Percentiles rank a stretch among this genome's conserved stretches.
These are phyloP conservation scores for Psylliodes chrysocephalus DNA, from an alignment of 2,888 invertebrate species.

Conservation along the genomic window DNA sequence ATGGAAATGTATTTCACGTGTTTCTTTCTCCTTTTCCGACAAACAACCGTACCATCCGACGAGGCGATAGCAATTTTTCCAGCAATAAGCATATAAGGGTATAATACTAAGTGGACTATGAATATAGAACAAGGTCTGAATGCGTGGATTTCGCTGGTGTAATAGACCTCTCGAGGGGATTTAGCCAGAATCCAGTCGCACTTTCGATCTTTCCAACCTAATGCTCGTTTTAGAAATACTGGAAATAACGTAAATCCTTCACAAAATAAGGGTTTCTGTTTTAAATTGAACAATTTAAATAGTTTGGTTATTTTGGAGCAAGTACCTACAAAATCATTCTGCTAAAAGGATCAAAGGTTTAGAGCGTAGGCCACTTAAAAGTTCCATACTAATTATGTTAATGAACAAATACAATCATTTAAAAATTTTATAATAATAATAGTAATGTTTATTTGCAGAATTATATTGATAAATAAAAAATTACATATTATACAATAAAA, in stretches of 20 bases:
- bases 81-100: slow-evolving; percentile 6
- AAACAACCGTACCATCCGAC: slow-evolving; percentile 11
- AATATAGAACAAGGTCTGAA: slow-evolving; percentile 1
- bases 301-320: no score
- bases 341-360: no score
- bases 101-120: slow-evolving; percentile 12
- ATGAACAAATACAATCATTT: no score
- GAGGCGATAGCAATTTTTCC: slow-evolving; percentile 11
- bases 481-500: no score
- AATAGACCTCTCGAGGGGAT: neutral
- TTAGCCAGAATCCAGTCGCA: neutral
- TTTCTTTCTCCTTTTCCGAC: slow-evolving; percentile 8
- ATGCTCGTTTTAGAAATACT: neutral
- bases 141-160: neutral
- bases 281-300: no score
- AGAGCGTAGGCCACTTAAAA: no score
- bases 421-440: no score
- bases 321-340: no score
- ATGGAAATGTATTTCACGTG: slow-evolving; percentile 20
- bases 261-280: no score
- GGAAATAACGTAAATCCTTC: neutral
- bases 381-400: no score
- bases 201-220: neutral
- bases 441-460: no score
- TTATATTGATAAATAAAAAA: no score